Percentiles rank a stretch among this genome's conserved stretches.
Evolutionary conservation across 2,888 invertebrate species (phyloP).

Genomic region (Mechanitis mazaeus): DNA sequence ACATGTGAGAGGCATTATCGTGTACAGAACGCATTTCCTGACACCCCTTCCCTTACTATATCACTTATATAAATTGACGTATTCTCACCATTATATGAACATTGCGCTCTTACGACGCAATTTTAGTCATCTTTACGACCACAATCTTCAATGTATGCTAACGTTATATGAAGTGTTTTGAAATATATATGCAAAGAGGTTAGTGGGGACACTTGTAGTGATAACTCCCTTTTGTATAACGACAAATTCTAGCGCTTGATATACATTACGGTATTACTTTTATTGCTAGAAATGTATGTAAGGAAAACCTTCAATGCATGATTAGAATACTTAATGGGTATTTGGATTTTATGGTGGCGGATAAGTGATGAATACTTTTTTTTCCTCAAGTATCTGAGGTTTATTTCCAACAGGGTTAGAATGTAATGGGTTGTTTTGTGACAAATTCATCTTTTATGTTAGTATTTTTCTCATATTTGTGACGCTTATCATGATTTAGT

Average conservation of each 20-base stretch:
- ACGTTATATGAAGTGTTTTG: slow-evolving; percentile 3
- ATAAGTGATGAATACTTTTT: slow-evolving; percentile 18
- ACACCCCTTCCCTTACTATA: slow-evolving; percentile 35
- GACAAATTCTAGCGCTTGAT: slow-evolving; percentile 8
- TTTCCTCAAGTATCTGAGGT: slow-evolving; percentile 15
- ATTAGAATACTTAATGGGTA: slow-evolving; percentile 8
- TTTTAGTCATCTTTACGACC: slow-evolving; percentile 2
- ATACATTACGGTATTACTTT: slow-evolving; percentile 13
- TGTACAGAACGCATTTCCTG: slow-evolving; percentile 51
- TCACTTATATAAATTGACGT: slow-evolving; percentile 9
- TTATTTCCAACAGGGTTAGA: slow-evolving; percentile 19
- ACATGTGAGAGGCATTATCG: slow-evolving; percentile 47
- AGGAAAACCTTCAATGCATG: slow-evolving; percentile 1
- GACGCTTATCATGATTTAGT: slow-evolving; percentile 3
- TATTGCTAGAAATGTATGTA: slow-evolving; percentile 2
- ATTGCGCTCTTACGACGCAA: slow-evolving; percentile 1
- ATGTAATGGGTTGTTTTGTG: slow-evolving; percentile 17
- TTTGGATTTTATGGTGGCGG: slow-evolving; percentile 11
- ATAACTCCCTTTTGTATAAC: slow-evolving; percentile 5
- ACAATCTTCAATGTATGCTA: slow-evolving; percentile 2
- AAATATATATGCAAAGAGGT: background rate
- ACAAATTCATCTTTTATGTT: slow-evolving; percentile 13
- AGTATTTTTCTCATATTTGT: slow-evolving; percentile 12
- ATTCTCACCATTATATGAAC: background rate
- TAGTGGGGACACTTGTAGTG: background rate